Conservation (phyloP, 37 sponge, comb jelly and placozoan species). For the Axinella damicornis region DNA sequence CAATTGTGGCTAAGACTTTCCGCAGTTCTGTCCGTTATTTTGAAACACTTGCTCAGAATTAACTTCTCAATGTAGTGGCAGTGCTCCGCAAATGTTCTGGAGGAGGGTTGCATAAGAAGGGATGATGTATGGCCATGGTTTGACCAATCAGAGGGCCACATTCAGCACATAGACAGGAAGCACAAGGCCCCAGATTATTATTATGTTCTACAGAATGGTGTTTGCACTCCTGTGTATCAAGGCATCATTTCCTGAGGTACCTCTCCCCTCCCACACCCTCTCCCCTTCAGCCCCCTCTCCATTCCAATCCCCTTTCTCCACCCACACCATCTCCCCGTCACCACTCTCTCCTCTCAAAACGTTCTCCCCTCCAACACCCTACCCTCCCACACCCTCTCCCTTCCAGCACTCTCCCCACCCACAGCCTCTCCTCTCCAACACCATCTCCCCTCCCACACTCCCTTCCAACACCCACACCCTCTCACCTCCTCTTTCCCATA, state of each 20-base stretch:
- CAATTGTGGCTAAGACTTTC: slow-evolving; percentile 75
- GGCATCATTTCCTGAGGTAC: no score
- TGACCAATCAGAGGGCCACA: no score
- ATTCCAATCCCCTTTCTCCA: background rate
- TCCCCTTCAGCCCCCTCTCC: background rate
- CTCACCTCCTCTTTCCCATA: background rate
- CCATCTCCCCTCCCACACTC: background rate
- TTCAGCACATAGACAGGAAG: no score
- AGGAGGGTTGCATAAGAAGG: background rate
- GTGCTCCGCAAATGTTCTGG: slow-evolving; percentile 77
- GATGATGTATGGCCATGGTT: no score
- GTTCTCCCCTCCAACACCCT: background rate
- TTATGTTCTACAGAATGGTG: no score
- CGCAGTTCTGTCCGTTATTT: slow-evolving; percentile 73
- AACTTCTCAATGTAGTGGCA: slow-evolving; percentile 89
- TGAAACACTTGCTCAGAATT: slow-evolving; percentile 74
- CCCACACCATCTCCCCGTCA: background rate
- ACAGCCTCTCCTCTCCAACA: background rate
- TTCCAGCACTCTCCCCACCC: background rate
- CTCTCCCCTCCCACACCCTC: background rate
- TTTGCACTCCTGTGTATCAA: no score
- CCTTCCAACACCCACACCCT: background rate
- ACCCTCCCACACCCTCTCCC: background rate
- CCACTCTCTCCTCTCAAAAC: no score
- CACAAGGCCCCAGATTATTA: no score